A percentile compares a stretch with the other conserved stretches of the same genome.
These are phyloP conservation scores for Epinotia bilunana DNA, from an alignment of 2,888 invertebrate genomes.

Conservation along the genomic window DNA sequence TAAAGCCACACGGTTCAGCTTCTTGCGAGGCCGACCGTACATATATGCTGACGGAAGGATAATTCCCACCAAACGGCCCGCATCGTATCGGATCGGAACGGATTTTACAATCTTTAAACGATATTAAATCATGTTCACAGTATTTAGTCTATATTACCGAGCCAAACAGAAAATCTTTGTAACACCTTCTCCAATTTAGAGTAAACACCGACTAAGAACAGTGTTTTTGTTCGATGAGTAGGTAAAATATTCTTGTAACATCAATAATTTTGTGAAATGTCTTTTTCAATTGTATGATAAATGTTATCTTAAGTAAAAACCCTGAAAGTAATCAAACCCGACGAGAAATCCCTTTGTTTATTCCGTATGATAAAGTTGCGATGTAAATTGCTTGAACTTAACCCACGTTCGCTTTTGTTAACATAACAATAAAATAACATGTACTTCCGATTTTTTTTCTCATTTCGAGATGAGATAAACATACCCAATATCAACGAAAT, in stretches of 20 bases:
- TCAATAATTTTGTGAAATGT: slow-evolving; percentile 7
- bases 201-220: too few relatives aligned
- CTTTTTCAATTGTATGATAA: neutral
- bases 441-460: slow-evolving; percentile 14
- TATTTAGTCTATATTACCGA: too few relatives aligned
- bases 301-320: slow-evolving; percentile 16
- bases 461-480: slow-evolving; percentile 6
- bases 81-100: too few relatives aligned
- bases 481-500: slow-evolving; percentile 1
- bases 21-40: too few relatives aligned
- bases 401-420: slow-evolving; percentile 33
- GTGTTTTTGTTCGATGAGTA: too few relatives aligned
- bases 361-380: slow-evolving; percentile 26
- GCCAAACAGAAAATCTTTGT: neutral
- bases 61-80: too few relatives aligned
- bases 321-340: slow-evolving; percentile 30
- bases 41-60: too few relatives aligned
- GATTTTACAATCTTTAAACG: too few relatives aligned
- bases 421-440: slow-evolving; percentile 31
- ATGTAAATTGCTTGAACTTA: slow-evolving; percentile 35
- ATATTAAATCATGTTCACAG: too few relatives aligned
- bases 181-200: too few relatives aligned
- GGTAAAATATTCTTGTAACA: neutral
- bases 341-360: slow-evolving; percentile 38
- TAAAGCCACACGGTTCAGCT: too few relatives aligned